Percentiles rank a stretch among this genome's conserved stretches.
phyloP scores from a whole-genome alignment of 2,797 vertebrate genomes.

The Chaetophractus vellerosus region DNA sequence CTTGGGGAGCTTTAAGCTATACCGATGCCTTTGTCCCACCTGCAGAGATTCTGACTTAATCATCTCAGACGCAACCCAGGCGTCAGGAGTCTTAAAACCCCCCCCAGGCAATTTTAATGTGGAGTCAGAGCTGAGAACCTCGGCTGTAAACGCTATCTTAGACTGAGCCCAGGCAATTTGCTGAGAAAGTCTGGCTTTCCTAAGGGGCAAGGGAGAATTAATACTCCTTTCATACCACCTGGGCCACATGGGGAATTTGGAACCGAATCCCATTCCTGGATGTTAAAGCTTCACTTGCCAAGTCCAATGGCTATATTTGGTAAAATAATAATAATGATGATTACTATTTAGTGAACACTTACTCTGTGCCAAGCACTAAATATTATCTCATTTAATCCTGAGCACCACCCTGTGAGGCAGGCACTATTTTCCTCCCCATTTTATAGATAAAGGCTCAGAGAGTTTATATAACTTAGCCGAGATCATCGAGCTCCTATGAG shows the following conservation, averaged over 20 bases:
- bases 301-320: neutral
- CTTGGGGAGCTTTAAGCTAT: neutral
- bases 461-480: neutral
- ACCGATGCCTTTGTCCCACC: neutral
- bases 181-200: neutral
- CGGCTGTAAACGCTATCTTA: neutral
- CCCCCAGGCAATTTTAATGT: neutral
- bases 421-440: neutral
- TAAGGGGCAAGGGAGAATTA: neutral
- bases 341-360: slow-evolving; percentile 12
- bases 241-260: neutral
- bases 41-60: neutral
- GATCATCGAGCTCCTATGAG: rapidly evolving
- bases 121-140: neutral
- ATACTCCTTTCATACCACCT: neutral
- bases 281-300: slow-evolving; percentile 29
- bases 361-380: neutral
- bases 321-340: neutral
- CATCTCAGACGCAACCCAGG: neutral
- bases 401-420: neutral
- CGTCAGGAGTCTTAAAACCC: neutral
- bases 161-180: neutral
- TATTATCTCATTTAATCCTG: neutral
- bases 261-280: neutral
- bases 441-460: neutral